Evolutionary conservation across 2,797 vertebrate genomes (phyloP).

Genomic region (Chloroceryle amazona): DNA sequence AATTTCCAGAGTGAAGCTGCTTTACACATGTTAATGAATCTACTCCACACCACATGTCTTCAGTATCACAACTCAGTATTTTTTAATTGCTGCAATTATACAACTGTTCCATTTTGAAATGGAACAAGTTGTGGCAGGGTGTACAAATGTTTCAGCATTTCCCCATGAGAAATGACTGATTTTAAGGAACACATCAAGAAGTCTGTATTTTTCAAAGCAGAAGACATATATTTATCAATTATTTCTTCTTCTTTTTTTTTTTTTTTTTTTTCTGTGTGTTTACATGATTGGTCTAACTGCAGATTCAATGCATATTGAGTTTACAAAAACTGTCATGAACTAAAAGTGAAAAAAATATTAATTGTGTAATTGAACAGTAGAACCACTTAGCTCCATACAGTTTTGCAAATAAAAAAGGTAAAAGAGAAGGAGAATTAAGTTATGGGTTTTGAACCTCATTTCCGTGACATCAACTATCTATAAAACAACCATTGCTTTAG

Average conservation of each 20-base stretch:
- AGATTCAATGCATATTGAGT: neutral
- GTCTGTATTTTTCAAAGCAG: neutral
- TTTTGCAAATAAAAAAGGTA: neutral
- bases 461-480: neutral
- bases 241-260: neutral
- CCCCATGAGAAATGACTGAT: neutral
- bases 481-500: neutral
- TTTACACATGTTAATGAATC: neutral
- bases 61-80: neutral
- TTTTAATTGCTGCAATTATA: neutral
- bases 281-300: neutral
- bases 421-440: neutral
- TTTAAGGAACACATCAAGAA: neutral
- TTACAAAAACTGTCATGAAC: neutral
- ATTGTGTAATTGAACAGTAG: neutral
- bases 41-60: neutral
- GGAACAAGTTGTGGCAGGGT: neutral
- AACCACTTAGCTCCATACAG: neutral
- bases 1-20: neutral
- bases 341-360: neutral
- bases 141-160: neutral
- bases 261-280: neutral
- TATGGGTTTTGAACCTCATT: neutral
- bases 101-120: neutral
- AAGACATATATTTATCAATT: neutral